phyloP scores from a whole-genome alignment of 2,113 vertebrate species.

The Plestiodon gilberti region DNA sequence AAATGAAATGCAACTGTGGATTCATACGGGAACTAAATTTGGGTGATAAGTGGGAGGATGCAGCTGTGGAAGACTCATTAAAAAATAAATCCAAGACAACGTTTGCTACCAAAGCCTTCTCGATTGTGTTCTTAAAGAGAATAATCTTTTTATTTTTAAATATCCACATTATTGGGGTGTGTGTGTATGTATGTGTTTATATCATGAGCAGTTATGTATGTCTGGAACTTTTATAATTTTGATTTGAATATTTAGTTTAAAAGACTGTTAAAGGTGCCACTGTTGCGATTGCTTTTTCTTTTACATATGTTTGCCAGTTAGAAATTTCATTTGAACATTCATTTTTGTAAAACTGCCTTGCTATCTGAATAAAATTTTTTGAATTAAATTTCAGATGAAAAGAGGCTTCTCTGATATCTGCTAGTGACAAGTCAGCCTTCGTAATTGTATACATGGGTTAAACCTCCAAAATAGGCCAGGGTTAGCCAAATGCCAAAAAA shows the following conservation, averaged over 20 bases:
- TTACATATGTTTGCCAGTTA: conserved; percentile 19
- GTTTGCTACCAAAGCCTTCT: conserved; percentile 78
- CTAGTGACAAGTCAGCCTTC: neutral
- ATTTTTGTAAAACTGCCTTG: conserved; percentile 65
- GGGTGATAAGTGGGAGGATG: conserved; percentile 56
- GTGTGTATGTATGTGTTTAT: neutral
- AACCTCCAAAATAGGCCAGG: neutral
- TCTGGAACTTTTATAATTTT: conserved; percentile 56
- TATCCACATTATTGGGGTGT: conserved; percentile 18
- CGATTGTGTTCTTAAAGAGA: conserved; percentile 58
- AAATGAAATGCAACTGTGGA: neutral
- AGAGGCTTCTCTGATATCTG: neutral
- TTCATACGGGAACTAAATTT: conserved; percentile 48
- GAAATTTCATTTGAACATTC: conserved; percentile 50
- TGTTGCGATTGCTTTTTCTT: conserved; percentile 37
- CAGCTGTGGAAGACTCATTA: conserved; percentile 66
- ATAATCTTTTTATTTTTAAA: conserved; percentile 54
- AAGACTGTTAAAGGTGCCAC: conserved; percentile 56
- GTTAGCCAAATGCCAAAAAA: too few relatives aligned
- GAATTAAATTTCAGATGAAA: conserved; percentile 74
- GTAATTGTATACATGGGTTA: neutral
- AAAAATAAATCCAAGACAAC: conserved; percentile 36
- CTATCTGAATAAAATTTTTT: conserved; percentile 63
- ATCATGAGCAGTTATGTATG: conserved; percentile 22
- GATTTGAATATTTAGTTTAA: conserved; percentile 55